phyloP scores from a whole-genome alignment of 2,888 invertebrate genomes.

The Parnassius mnemosyne region DNA sequence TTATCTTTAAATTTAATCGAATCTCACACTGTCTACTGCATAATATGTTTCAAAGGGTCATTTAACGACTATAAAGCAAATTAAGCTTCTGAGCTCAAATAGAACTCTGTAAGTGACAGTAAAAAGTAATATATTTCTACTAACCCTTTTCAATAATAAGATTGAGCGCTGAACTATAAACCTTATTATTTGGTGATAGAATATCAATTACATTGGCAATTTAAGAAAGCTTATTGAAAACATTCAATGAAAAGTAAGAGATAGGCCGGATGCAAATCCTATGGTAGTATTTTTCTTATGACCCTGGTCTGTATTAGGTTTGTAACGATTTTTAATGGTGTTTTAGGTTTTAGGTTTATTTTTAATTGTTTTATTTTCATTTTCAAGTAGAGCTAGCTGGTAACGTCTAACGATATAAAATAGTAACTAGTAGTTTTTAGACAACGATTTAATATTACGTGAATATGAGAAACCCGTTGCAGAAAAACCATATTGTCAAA shows the following conservation, averaged over 20 bases:
- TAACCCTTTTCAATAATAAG: constrained; percentile 16
- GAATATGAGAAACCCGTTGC: too few relatives aligned
- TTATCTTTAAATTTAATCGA: too few relatives aligned
- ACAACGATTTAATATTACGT: too few relatives aligned
- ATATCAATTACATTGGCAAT: background rate
- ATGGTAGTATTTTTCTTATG: constrained; percentile 2
- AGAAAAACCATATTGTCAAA: too few relatives aligned
- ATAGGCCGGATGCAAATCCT: constrained; percentile 7
- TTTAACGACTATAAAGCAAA: background rate
- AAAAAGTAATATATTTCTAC: constrained; percentile 14
- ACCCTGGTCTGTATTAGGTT: constrained; percentile 11
- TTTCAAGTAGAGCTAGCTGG: too few relatives aligned
- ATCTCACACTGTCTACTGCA: too few relatives aligned
- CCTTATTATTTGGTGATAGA: background rate
- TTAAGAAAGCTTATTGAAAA: background rate
- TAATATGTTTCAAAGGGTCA: too few relatives aligned
- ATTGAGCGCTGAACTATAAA: background rate
- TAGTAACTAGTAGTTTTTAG: too few relatives aligned
- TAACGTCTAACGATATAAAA: too few relatives aligned
- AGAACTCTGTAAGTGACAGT: constrained; percentile 11
- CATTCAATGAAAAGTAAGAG: constrained; percentile 14
- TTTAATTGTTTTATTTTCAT: too few relatives aligned
- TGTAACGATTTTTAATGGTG: too few relatives aligned
- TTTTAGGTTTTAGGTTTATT: too few relatives aligned
- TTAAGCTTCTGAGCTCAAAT: background rate